These are phyloP conservation scores for Orthonevra nobilis DNA, from an alignment of 2,888 invertebrate species.

Conservation along the genomic window DNA sequence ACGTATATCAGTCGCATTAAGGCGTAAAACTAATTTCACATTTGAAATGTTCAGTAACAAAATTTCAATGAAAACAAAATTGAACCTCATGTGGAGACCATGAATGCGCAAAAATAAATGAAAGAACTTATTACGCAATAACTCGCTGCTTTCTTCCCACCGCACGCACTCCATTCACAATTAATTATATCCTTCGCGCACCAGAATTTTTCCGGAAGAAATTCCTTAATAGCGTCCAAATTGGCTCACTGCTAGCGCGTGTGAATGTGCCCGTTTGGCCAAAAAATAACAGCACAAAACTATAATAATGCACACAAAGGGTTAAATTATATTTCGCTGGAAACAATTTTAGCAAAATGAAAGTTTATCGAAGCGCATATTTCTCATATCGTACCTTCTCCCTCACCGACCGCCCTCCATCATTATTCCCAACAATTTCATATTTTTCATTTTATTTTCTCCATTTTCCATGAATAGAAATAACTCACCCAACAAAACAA, in stretches of 20 bases:
- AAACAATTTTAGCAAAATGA: constrained; percentile 63
- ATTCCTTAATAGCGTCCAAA: constrained; percentile 1
- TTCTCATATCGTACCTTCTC: constrained; percentile 31
- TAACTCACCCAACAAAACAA: constrained; percentile 46
- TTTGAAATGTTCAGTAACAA: no score
- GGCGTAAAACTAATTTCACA: no score
- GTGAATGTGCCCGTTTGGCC: background rate
- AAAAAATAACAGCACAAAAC: constrained; percentile 45
- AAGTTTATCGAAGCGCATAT: constrained; percentile 60
- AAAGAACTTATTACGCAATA: no score
- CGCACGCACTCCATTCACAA: no score
- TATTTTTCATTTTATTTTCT: constrained; percentile 44
- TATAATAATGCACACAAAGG: constrained; percentile 44
- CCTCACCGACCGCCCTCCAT: no score
- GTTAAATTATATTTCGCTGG: constrained; percentile 57
- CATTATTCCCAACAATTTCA: no score
- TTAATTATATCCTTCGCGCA: constrained; percentile 16
- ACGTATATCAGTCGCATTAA: no score
- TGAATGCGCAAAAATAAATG: no score
- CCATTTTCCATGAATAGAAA: constrained; percentile 39
- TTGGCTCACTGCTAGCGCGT: background rate
- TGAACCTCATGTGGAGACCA: no score
- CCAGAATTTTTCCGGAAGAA: background rate
- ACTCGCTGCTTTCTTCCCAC: no score
- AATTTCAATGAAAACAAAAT: no score